Evolutionary conservation across 2,888 invertebrate genomes (phyloP).

Genomic region (Spisula subtruncata): DNA sequence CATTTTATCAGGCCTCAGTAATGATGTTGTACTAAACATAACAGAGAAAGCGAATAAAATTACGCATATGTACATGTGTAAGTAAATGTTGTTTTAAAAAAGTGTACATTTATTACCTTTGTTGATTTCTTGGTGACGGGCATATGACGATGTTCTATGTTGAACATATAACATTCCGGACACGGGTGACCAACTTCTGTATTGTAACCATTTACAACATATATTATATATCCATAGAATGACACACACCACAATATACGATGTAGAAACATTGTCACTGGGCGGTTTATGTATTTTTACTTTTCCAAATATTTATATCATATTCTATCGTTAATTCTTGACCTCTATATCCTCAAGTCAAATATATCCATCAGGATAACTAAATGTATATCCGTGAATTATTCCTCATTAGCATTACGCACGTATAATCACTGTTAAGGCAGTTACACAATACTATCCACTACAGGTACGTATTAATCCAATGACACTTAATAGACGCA

Average conservation of each 20-base stretch:
- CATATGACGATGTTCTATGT: constrained; percentile 6
- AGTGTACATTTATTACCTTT: constrained; percentile 21
- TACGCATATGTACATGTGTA: no score
- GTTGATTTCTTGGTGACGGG: neutral
- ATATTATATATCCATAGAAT: constrained; percentile 11
- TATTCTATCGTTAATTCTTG: neutral
- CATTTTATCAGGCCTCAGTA: no score
- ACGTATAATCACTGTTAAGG: no score
- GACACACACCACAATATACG: neutral
- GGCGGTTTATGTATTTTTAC: neutral
- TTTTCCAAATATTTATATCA: no score
- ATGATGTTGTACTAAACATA: no score
- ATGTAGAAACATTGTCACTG: neutral
- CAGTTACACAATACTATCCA: neutral
- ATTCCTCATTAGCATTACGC: neutral
- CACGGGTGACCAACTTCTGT: constrained; percentile 34
- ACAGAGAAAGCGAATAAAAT: no score
- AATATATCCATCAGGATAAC: neutral
- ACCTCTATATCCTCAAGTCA: neutral
- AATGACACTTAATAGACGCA: no score
- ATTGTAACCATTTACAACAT: neutral
- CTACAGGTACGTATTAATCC: no score
- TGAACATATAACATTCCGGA: constrained; percentile 34
- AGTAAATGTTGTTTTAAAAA: no score
- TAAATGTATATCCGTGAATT: neutral